Conservation (phyloP, 2,888 invertebrate genomes). For the Lithophane semibrunnea region DNA sequence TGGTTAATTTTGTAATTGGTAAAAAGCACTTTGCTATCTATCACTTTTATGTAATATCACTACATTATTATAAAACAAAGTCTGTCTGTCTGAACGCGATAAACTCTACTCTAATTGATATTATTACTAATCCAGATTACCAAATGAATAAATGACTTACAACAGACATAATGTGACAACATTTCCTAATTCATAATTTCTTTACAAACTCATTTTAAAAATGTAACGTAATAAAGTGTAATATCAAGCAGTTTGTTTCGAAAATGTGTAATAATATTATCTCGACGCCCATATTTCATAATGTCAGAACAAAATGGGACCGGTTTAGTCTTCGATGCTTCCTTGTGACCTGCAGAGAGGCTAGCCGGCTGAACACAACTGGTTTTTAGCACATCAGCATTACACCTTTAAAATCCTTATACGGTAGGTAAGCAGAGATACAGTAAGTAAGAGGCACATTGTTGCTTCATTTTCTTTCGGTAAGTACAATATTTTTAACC, state of each 20-base stretch:
- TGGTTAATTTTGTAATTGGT: too few species aligned
- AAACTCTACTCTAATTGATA: too few species aligned
- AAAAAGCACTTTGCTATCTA: too few species aligned
- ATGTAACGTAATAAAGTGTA: not conserved
- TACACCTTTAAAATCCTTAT: not conserved
- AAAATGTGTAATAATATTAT: conserved; percentile 20
- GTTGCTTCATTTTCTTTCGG: not conserved
- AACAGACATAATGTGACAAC: not conserved
- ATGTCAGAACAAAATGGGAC: conserved; percentile 32
- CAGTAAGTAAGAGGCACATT: not conserved
- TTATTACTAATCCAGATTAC: too few species aligned
- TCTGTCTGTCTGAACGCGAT: too few species aligned
- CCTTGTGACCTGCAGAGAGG: conserved; percentile 45
- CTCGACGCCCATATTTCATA: conserved; percentile 26
- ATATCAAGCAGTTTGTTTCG: conserved; percentile 38
- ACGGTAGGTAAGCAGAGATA: not conserved
- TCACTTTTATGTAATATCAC: too few species aligned
- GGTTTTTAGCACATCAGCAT: conserved; percentile 27
- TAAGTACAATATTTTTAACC: not conserved
- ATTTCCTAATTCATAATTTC: not conserved
- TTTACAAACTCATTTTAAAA: not conserved
- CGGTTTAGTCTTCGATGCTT: conserved; percentile 41
- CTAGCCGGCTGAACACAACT: conserved; percentile 37
- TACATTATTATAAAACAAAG: too few species aligned
- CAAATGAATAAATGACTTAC: not conserved